Base-by-base conservation (phyloP, 2,113 vertebrate species). In the Suncus etruscus region DNA sequence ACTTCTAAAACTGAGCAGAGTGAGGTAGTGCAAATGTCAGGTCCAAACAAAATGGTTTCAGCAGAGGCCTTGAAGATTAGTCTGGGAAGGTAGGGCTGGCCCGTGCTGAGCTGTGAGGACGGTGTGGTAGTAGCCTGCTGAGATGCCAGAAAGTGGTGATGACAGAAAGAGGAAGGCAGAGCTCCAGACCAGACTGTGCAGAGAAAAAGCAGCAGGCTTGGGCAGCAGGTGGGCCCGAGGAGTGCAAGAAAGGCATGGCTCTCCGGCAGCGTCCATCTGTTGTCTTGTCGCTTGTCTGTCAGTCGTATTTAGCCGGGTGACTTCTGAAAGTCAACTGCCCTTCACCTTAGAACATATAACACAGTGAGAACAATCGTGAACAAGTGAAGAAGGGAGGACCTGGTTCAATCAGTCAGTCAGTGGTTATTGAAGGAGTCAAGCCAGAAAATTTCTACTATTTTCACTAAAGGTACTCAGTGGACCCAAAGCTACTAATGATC, bases 241-340 rank as follows among this genome's bases (percentile, higher is more conserved):
- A 89, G 74, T 6, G 32, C 83, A 65, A 70, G 81, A 76, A 70
- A 93, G 85, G 75, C 90, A 90, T 0, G 83, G 85, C 87, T 73
- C 68, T 78, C 95, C 6, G 11, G 91, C 94, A 75, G 94, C 0
- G 50, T 63, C 95, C 96, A 96, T 96, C 95, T 95, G 94, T 78
- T 84, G 86, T 95, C 89, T 92, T 93, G 77, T 94, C 4, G 3
- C 83, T 89, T 95, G 89, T 95, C 95, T 95, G 94, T 73, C 96
- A 93, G 86, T 94, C 9, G 29, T 81, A 95, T 93, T 94, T 90
- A 86, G 73, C 73, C 18, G 0, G 63, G 80, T 86, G 83, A 89
- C 92, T 95, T 95, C 83, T 93, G 90, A 86, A 94, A 88, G 90
- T 86, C 89, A 86, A 68, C 79, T 92, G 94, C 32, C 94, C 90